phyloP scores from a whole-genome alignment of 1,140 invertebrate species.

The Polyergus mexicanus region DNA sequence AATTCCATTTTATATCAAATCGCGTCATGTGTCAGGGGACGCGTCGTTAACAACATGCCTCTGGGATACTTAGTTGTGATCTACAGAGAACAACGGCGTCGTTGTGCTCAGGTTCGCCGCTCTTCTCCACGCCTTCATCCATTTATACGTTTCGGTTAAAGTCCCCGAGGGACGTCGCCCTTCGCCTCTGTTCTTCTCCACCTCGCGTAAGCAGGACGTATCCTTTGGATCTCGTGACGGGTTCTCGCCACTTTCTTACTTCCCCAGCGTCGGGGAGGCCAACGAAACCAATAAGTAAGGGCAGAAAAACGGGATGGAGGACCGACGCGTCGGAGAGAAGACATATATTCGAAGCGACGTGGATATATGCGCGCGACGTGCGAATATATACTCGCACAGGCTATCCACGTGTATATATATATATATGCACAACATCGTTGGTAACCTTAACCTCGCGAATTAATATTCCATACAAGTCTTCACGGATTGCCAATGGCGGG shows the following conservation, averaged over 20 bases:
- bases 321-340: conserved; percentile 61
- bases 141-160: conserved; percentile 69
- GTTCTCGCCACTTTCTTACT: conserved; percentile 64
- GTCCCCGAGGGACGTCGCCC: conserved; percentile 59
- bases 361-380: conserved; percentile 51
- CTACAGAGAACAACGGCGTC: conserved; percentile 45
- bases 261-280: conserved; percentile 21
- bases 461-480: conserved; percentile 82
- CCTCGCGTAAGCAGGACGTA: conserved; percentile 1
- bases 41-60: conserved; percentile 28
- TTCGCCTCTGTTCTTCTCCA: conserved; percentile 47
- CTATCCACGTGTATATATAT: too few species aligned
- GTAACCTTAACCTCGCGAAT: conserved; percentile 80
- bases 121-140: conserved; percentile 52
- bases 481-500: conserved; percentile 79
- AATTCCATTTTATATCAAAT: background rate
- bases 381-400: conserved; percentile 7
- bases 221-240: conserved; percentile 61
- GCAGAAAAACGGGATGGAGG: conserved; percentile 68
- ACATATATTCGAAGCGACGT: conserved; percentile 65
- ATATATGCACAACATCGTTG: conserved; percentile 52
- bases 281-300: conserved; percentile 84
- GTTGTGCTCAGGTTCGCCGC: conserved; percentile 42
- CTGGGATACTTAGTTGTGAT: conserved; percentile 42
- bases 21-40: background rate